phyloP scores from a whole-genome alignment of 2,888 invertebrate species.

The Eupithecia tripunctaria region DNA sequence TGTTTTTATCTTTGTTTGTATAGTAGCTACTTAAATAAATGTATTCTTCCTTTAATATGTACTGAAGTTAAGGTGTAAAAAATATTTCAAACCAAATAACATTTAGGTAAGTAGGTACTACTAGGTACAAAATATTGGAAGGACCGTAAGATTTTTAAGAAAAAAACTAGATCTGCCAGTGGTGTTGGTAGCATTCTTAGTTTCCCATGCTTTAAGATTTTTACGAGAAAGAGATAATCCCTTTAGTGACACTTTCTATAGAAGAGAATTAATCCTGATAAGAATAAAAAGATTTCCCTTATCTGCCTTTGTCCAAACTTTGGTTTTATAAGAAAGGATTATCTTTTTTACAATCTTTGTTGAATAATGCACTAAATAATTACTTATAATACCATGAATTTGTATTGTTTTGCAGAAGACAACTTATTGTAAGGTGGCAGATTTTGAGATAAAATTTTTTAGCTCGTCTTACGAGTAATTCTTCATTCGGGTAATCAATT shows the following conservation, averaged over 20 bases:
- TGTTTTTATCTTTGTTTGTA: neutral
- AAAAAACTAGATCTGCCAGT: neutral
- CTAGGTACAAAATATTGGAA: neutral
- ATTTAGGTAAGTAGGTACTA: too few relatives aligned
- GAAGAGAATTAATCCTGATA: constrained; percentile 19
- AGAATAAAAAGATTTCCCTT: constrained; percentile 25
- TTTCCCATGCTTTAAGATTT: constrained; percentile 3
- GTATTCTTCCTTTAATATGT: neutral
- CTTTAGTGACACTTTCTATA: constrained; percentile 30
- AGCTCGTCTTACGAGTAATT: too few relatives aligned
- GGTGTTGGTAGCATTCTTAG: neutral
- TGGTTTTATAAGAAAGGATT: constrained; percentile 30
- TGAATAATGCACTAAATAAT: constrained; percentile 17
- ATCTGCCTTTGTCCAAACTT: constrained; percentile 24
- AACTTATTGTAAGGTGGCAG: constrained; percentile 24
- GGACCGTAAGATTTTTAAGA: neutral
- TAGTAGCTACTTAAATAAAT: neutral
- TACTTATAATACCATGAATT: constrained; percentile 6
- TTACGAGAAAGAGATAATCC: constrained; percentile 29
- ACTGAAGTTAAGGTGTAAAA: neutral
- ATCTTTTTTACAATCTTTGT: constrained; percentile 26
- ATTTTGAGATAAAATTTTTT: neutral
- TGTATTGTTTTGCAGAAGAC: constrained; percentile 24
- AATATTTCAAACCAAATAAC: neutral
- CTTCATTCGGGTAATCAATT: neutral